Conservation (phyloP, 2,113 vertebrate genomes). For the Myiozetetes cayanensis region DNA sequence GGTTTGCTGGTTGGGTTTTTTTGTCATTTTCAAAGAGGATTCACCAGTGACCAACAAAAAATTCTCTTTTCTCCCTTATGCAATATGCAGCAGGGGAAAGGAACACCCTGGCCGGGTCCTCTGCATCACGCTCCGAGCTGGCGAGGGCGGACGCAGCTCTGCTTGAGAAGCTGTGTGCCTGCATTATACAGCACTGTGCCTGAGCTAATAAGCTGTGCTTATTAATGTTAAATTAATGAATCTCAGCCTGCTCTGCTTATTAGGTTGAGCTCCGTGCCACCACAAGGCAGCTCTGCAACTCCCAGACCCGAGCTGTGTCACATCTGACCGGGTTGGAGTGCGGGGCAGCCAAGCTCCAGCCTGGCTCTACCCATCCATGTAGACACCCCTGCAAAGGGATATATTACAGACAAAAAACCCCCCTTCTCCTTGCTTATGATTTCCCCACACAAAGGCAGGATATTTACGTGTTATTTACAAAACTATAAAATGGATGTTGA, state of each 20-base stretch:
- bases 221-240: constrained; percentile 73
- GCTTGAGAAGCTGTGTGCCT: constrained; percentile 46
- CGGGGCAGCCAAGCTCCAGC: constrained; percentile 10
- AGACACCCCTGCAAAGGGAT: neutral
- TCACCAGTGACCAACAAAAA: neutral
- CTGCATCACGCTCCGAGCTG: neutral
- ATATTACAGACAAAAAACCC: neutral
- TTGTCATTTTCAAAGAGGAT: neutral
- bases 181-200: constrained; percentile 29
- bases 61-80: neutral
- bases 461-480: constrained; percentile 6
- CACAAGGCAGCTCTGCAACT: constrained; percentile 47
- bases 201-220: constrained; percentile 64
- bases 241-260: constrained; percentile 69
- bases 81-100: neutral
- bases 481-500: constrained; percentile 2
- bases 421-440: neutral
- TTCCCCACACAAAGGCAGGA: neutral
- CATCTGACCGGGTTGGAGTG: constrained; percentile 46
- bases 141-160: neutral
- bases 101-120: neutral
- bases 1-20: too few relatives aligned
- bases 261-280: constrained; percentile 60
- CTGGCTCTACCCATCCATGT: neutral
- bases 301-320: constrained; percentile 47